These are phyloP conservation scores for Brachyhypopomus occidentalis DNA, from an alignment of 2,113 vertebrate species.

Conservation along the genomic window DNA sequence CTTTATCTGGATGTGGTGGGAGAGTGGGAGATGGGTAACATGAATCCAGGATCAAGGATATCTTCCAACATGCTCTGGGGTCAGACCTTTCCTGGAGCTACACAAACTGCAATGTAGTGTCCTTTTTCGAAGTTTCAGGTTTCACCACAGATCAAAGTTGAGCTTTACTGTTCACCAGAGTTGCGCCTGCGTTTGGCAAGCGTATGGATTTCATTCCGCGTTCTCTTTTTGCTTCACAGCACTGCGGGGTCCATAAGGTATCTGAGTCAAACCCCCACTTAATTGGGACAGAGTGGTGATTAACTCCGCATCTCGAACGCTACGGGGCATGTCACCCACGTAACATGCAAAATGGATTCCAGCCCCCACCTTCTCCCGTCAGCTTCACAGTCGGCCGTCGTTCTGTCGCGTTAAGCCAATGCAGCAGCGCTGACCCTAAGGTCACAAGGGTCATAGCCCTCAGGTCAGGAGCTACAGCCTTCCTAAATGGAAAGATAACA, in stretches of 20 bases:
- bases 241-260: slow-evolving; percentile 10
- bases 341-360: not conserved
- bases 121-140: slow-evolving; percentile 36
- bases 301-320: not conserved
- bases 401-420: slow-evolving; percentile 9
- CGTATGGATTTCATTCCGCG: slow-evolving; percentile 36
- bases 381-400: not conserved
- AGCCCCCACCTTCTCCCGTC: not conserved
- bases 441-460: not conserved
- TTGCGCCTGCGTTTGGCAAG: slow-evolving; percentile 21
- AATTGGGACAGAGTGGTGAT: slow-evolving; percentile 28
- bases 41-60: slow-evolving; percentile 65
- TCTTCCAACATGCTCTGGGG: slow-evolving; percentile 63
- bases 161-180: slow-evolving; percentile 26
- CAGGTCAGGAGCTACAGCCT: not conserved
- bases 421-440: not conserved
- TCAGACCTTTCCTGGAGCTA: slow-evolving; percentile 46
- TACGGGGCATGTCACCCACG: not conserved
- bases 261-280: not conserved
- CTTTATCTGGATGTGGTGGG: slow-evolving; percentile 56
- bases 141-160: slow-evolving; percentile 53
- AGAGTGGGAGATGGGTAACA: slow-evolving; percentile 61
- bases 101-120: not conserved
- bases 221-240: slow-evolving; percentile 29
- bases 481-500: slow-evolving; percentile 19